Conservation (phyloP, 2,113 vertebrate genomes). For the Sturnus vulgaris region DNA sequence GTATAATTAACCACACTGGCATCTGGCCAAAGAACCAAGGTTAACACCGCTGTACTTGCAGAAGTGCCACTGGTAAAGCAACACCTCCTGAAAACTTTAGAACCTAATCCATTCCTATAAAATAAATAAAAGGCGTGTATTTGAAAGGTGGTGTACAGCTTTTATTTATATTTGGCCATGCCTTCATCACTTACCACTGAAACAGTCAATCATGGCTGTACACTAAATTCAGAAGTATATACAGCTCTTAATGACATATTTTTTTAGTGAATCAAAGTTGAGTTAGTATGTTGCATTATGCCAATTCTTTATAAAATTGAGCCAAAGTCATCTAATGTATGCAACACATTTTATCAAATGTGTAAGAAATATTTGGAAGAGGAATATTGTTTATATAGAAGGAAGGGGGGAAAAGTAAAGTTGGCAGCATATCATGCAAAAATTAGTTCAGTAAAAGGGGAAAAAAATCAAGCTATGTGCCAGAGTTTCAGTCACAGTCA, state of each 20-base stretch:
- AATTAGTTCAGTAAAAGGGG: slow-evolving; percentile 44
- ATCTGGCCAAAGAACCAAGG: slow-evolving; percentile 24
- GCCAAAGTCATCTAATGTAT: slow-evolving; percentile 51
- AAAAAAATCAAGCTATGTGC: slow-evolving; percentile 1
- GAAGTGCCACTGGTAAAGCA: slow-evolving; percentile 49
- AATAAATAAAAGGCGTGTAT: slow-evolving; percentile 33
- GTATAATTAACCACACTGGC: slow-evolving; percentile 51
- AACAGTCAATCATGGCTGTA: slow-evolving; percentile 13
- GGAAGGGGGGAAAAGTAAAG: slow-evolving; percentile 14
- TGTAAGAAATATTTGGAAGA: slow-evolving; percentile 60
- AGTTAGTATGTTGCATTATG: slow-evolving; percentile 9
- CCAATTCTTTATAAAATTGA: slow-evolving; percentile 29
- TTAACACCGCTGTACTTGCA: not conserved
- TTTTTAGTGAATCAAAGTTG: slow-evolving; percentile 39
- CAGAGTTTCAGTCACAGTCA: slow-evolving; percentile 56
- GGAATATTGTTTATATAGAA: slow-evolving; percentile 47
- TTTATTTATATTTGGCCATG: slow-evolving; percentile 49
- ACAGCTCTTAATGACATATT: slow-evolving; percentile 33
- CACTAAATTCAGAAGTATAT: slow-evolving; percentile 20
- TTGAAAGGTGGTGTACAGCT: slow-evolving; percentile 25
- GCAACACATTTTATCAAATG: slow-evolving; percentile 61
- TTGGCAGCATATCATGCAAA: slow-evolving; percentile 21
- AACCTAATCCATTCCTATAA: slow-evolving; percentile 41
- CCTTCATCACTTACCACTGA: slow-evolving; percentile 29
- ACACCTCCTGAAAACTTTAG: slow-evolving; percentile 32